These are phyloP conservation scores for Peromyscus eremicus DNA, from an alignment of 2,797 vertebrate genomes.

Conservation along the genomic window DNA sequence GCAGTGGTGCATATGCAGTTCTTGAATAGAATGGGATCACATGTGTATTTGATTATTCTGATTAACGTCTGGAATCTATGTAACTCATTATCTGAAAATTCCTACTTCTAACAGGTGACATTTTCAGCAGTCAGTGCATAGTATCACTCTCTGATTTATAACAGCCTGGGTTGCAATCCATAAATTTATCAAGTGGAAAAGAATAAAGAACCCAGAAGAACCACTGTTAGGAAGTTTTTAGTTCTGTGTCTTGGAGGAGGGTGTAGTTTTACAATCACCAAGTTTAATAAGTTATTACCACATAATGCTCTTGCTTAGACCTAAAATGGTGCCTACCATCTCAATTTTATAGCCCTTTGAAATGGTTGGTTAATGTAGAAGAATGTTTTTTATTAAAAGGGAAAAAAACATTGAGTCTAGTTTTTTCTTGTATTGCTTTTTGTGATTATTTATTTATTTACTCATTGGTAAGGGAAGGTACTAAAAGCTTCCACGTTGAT, in stretches of 20 bases:
- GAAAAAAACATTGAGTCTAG: background rate
- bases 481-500: slow-evolving; percentile 54
- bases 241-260: background rate
- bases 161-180: background rate
- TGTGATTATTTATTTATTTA: background rate
- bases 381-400: slow-evolving; percentile 21
- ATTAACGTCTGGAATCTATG: slow-evolving; percentile 13
- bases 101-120: background rate
- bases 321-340: slow-evolving; percentile 1
- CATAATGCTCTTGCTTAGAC: background rate
- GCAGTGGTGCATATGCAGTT: background rate
- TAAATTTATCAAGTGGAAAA: slow-evolving; percentile 30
- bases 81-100: slow-evolving; percentile 36
- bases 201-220: background rate
- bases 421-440: slow-evolving; percentile 23
- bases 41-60: slow-evolving; percentile 49
- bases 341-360: background rate
- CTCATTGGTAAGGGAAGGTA: slow-evolving; percentile 36
- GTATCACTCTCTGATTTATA: slow-evolving; percentile 11
- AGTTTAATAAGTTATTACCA: background rate
- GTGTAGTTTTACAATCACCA: background rate
- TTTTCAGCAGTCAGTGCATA: background rate
- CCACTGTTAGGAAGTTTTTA: background rate
- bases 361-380: slow-evolving; percentile 28
- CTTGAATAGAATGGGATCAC: slow-evolving; percentile 18